These are phyloP conservation scores for Tinamus guttatus DNA, from an alignment of 2,113 vertebrate species.

Conservation along the genomic window DNA sequence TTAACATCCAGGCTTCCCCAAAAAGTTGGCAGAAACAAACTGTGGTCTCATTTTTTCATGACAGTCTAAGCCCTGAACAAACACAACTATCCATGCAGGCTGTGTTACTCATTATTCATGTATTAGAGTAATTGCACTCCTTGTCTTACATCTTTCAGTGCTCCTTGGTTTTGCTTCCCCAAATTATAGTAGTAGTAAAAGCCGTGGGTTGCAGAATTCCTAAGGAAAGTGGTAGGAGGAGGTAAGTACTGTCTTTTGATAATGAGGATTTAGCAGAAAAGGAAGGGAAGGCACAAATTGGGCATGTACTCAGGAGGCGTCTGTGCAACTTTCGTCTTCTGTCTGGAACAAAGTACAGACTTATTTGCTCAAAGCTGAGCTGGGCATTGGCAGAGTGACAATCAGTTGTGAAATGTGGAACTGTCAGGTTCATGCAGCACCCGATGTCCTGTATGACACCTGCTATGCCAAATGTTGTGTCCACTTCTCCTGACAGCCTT, in stretches of 20 bases:
- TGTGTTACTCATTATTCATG: neutral
- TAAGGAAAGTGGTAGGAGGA: neutral
- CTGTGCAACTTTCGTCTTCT: neutral
- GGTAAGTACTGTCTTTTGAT: neutral
- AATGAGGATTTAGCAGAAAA: neutral
- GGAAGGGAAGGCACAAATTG: neutral
- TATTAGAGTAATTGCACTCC: neutral
- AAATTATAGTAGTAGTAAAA: neutral
- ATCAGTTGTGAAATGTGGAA: neutral
- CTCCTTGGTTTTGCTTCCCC: neutral
- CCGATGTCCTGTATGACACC: no score
- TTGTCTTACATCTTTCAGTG: neutral
- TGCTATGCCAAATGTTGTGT: neutral
- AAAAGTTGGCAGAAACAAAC: neutral
- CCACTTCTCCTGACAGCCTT: neutral
- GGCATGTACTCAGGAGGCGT: neutral
- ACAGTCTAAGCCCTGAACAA: neutral
- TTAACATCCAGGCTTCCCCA: neutral
- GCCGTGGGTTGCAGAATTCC: neutral
- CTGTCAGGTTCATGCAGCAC: neutral
- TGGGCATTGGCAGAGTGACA: neutral
- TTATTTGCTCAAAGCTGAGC: neutral
- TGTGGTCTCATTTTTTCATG: neutral
- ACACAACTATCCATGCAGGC: fast-evolving
- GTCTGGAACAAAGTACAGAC: fast-evolving